Evolutionary conservation across 2,113 vertebrate genomes (phyloP).

Genomic region (Puffinus mauretanicus): DNA sequence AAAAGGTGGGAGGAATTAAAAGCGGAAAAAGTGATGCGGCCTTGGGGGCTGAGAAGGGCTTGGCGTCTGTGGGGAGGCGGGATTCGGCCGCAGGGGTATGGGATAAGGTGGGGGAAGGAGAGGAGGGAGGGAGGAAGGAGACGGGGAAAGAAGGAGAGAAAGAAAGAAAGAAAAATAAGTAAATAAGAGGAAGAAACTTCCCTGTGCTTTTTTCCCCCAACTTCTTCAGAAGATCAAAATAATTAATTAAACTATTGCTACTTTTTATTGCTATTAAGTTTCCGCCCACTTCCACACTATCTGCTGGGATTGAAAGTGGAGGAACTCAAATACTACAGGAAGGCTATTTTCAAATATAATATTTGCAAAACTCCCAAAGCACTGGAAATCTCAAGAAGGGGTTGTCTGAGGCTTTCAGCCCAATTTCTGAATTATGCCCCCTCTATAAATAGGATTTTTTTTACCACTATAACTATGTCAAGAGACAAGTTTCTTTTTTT

Average conservation of each 20-base stretch:
- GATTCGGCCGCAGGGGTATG: not conserved
- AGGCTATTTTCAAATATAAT: not conserved
- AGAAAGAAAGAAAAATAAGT: no score
- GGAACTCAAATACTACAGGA: not conserved
- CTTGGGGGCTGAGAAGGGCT: no score
- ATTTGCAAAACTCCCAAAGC: not conserved
- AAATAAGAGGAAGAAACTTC: not conserved
- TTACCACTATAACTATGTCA: not conserved
- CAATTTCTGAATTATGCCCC: not conserved
- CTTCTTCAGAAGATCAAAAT: not conserved
- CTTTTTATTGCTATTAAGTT: not conserved
- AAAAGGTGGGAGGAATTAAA: no score
- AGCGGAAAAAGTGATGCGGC: no score
- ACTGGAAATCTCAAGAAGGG: not conserved
- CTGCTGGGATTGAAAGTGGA: not conserved
- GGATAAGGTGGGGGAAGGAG: not conserved
- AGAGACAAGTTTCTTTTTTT: not conserved
- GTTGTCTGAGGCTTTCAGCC: not conserved
- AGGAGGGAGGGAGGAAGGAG: not conserved
- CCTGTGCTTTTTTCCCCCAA: fast-evolving
- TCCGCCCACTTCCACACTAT: not conserved
- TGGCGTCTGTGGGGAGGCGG: not conserved
- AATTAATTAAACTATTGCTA: not conserved
- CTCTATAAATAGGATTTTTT: not conserved
- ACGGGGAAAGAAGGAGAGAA: no score